Evolutionary conservation across 1,140 invertebrate genomes (phyloP).

Genomic region (Schlechtendalia chinensis): DNA sequence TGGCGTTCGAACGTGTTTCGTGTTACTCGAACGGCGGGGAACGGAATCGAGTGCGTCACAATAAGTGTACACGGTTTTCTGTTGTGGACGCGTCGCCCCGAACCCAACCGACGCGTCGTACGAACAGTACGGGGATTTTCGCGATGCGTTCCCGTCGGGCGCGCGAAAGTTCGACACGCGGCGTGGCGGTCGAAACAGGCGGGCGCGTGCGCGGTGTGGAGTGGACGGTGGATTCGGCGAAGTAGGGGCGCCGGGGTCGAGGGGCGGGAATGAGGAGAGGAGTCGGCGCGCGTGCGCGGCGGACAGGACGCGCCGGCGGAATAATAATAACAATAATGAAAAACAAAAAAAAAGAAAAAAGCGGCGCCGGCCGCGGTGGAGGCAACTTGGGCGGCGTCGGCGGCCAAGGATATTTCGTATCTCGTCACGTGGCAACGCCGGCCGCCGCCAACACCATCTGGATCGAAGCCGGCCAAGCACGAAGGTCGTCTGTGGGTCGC

Average conservation of each 20-base stretch:
- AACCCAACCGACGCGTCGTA: no score
- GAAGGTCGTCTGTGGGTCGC: constrained; percentile 49
- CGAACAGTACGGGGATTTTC: no score
- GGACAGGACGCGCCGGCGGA: no score
- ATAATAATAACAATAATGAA: constrained; percentile 13
- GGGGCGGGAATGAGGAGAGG: not conserved
- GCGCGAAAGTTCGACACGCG: no score
- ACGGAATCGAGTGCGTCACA: no score
- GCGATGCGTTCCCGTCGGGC: no score
- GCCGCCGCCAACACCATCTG: constrained; percentile 46
- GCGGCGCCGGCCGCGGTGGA: constrained; percentile 17
- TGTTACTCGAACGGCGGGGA: no score
- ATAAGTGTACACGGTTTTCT: no score
- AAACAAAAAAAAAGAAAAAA: constrained; percentile 26
- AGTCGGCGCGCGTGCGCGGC: not conserved
- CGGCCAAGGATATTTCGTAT: constrained; percentile 31
- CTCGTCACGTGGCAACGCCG: constrained; percentile 46
- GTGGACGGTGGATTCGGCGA: not conserved
- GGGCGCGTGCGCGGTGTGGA: not conserved
- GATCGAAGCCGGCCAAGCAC: constrained; percentile 49
- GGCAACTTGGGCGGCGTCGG: constrained; percentile 31
- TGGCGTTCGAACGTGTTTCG: no score
- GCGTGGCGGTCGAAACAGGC: no score
- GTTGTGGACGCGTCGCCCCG: no score
- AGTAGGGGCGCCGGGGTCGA: no score